These are phyloP conservation scores for Mythimna vitellina DNA, from an alignment of 2,888 invertebrate species.

Conservation along the genomic window DNA sequence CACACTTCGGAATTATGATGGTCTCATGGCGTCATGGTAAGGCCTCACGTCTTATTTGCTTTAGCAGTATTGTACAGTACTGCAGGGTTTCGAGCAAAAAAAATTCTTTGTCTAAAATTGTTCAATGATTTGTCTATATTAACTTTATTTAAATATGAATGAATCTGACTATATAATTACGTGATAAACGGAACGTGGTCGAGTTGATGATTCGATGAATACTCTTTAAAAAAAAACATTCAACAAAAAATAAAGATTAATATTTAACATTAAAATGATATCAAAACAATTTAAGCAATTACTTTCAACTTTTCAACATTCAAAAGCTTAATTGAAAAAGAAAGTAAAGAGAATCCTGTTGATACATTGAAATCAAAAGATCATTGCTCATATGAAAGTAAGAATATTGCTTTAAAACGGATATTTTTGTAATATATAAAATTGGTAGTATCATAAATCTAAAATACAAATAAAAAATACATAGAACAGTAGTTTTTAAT, in stretches of 20 bases:
- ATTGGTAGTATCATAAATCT: conserved; percentile 36
- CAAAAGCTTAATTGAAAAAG: conserved; percentile 33
- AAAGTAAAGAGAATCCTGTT: conserved; percentile 33
- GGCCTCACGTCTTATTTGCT: neutral
- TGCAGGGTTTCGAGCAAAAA: neutral
- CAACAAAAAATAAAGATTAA: conserved; percentile 2
- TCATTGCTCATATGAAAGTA: conserved; percentile 4
- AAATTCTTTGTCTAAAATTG: neutral
- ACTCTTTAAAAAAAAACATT: conserved; percentile 12
- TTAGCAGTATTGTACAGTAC: no score
- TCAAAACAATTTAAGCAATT: conserved; percentile 19
- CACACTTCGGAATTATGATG: no score
- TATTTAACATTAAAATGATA: conserved; percentile 19
- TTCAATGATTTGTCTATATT: neutral
- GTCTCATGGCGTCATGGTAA: neutral
- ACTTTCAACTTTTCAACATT: conserved; percentile 21
- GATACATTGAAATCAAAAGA: conserved; percentile 11
- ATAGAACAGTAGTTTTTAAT: conserved; percentile 28
- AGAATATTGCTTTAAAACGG: conserved; percentile 13
- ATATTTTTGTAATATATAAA: conserved; percentile 18
- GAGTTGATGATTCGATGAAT: conserved; percentile 5
- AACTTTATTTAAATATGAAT: neutral
- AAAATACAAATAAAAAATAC: conserved; percentile 22
- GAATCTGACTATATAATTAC: neutral
- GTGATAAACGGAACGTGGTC: neutral